Conservation (phyloP, 1,140 invertebrate genomes). For the Drosophila lini region DNA sequence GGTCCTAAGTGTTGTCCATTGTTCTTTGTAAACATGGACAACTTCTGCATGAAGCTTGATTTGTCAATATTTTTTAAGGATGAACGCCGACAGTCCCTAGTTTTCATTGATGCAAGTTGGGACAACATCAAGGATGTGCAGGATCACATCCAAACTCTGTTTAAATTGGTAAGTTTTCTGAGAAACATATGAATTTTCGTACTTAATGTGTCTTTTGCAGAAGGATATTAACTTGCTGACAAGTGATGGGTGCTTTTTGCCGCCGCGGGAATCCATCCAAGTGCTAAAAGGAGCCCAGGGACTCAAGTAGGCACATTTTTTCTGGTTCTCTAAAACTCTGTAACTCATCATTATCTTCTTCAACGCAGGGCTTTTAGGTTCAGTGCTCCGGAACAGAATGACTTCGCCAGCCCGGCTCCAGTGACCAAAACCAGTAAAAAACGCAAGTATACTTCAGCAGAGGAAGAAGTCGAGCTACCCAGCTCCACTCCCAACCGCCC, state of each 20-base stretch:
- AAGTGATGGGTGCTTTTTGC: slow-evolving; percentile 59
- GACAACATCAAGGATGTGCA: slow-evolving; percentile 59
- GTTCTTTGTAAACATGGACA: slow-evolving; percentile 15
- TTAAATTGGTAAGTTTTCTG: slow-evolving; percentile 38
- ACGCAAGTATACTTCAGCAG: slow-evolving; percentile 42
- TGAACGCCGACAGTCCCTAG: slow-evolving; percentile 42
- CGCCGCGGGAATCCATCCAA: slow-evolving; percentile 62
- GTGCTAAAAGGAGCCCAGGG: slow-evolving; percentile 34
- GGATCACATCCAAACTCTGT: slow-evolving; percentile 63
- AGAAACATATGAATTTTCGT: too few species aligned
- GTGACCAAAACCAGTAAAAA: slow-evolving; percentile 33
- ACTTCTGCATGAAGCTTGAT: slow-evolving; percentile 64
- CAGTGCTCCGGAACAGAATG: background rate
- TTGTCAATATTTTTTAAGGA: slow-evolving; percentile 63
- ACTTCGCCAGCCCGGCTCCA: background rate
- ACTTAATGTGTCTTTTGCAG: slow-evolving; percentile 10
- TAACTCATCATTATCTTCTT: background rate
- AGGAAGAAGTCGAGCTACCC: slow-evolving; percentile 20
- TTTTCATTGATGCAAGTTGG: slow-evolving; percentile 50
- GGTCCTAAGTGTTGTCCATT: background rate
- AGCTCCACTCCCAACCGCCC: slow-evolving; percentile 34
- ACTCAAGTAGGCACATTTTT: slow-evolving; percentile 40
- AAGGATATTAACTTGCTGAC: slow-evolving; percentile 56
- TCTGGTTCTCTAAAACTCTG: background rate
- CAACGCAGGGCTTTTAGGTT: slow-evolving; percentile 39